Conservation (phyloP, 2,888 invertebrate species). For the Alloscopus bannaensis region DNA sequence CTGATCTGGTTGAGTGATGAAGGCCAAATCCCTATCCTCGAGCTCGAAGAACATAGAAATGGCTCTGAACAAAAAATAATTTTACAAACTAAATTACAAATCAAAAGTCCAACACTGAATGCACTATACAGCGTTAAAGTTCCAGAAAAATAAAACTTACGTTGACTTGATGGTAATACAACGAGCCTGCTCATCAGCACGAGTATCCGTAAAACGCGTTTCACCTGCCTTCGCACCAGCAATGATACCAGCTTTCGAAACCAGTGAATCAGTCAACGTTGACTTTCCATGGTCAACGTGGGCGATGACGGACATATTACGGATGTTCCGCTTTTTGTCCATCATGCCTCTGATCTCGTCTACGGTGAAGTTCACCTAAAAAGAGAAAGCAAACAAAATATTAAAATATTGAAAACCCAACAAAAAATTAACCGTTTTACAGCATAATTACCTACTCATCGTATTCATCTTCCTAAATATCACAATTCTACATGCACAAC, state of each 20-base stretch:
- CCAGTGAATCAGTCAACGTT: conserved; percentile 98
- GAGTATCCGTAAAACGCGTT: conserved; percentile 98
- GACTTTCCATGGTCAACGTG: conserved; percentile 99
- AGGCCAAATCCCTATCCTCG: conserved; percentile 93
- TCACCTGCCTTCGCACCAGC: conserved; percentile 99
- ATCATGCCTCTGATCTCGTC: conserved; percentile 99
- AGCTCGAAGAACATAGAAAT: conserved; percentile 99
- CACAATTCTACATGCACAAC: too few relatives aligned
- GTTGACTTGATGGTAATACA: conserved; percentile 99
- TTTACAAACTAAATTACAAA: conserved; percentile 17
- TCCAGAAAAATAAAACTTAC: too few relatives aligned
- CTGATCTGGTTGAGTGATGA: conserved; percentile 94
- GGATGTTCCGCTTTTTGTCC: conserved; percentile 99
- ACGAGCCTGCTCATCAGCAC: conserved; percentile 99
- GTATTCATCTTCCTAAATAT: too few relatives aligned
- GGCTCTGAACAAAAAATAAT: conserved; percentile 82
- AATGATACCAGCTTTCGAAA: conserved; percentile 99
- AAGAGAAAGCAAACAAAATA: conserved; percentile 60
- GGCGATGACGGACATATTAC: conserved; percentile 99
- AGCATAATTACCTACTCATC: too few relatives aligned
- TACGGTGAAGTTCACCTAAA: conserved; percentile 99
- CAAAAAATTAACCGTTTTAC: too few relatives aligned
- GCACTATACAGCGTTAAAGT: neutral
- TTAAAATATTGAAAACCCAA: too few relatives aligned
- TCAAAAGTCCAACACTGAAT: neutral